Conservation (phyloP, 2,888 invertebrate genomes). For the Linyphia triangularis region DNA sequence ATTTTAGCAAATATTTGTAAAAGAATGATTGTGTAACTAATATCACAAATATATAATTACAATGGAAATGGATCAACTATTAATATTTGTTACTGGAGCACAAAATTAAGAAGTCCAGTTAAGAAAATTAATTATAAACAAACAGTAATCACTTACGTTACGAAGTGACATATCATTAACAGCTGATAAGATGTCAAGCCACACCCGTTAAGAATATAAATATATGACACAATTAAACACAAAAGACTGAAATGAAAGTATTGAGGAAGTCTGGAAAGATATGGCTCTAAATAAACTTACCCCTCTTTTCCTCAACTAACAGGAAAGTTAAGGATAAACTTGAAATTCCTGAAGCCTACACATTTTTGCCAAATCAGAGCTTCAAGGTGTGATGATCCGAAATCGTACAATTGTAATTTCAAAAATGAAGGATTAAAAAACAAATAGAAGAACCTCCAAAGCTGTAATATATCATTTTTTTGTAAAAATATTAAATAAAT, state of each 20-base stretch:
- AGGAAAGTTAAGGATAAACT: conserved; percentile 41
- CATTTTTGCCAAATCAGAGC: conserved; percentile 46
- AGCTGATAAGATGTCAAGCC: conserved; percentile 50
- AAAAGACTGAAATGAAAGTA: neutral
- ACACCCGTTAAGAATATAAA: conserved; percentile 17
- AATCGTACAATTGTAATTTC: neutral
- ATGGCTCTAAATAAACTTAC: neutral
- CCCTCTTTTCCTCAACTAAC: conserved; percentile 22
- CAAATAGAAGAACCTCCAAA: neutral
- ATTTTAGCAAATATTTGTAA: neutral
- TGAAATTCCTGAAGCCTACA: conserved; percentile 59
- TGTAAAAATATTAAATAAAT: neutral
- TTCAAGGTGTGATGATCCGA: conserved; percentile 16
- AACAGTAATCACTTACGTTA: neutral
- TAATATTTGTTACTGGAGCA: neutral
- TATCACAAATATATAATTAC: neutral
- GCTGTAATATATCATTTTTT: neutral
- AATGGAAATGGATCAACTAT: too few relatives aligned
- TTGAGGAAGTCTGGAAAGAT: neutral
- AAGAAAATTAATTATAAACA: neutral
- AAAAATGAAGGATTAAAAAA: neutral
- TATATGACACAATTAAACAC: neutral
- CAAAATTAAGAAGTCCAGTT: neutral
- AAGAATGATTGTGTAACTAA: neutral
- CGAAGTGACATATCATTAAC: conserved; percentile 23